Evolutionary conservation across 2,888 invertebrate species (phyloP).

Genomic region (Pseudococcus jackbeardsleyi): DNA sequence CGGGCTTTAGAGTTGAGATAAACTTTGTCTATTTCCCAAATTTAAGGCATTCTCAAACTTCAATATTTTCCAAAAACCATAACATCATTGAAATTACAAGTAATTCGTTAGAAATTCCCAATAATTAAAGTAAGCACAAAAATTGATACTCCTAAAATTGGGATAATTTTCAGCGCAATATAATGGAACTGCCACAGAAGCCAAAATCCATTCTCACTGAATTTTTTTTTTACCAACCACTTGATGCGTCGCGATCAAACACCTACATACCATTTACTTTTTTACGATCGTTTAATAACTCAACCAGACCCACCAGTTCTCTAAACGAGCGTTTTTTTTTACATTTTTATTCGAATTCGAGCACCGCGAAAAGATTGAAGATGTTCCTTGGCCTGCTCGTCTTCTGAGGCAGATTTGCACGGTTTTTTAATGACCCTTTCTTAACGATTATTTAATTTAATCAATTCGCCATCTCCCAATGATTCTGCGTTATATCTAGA

Average conservation of each 20-base stretch:
- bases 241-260: not conserved
- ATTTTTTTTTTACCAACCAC: not conserved
- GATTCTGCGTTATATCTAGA: not conserved
- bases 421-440: not conserved
- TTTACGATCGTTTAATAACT: slow-evolving; percentile 52
- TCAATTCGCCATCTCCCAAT: not conserved
- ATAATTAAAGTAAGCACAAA: too few species aligned
- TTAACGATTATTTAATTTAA: not conserved
- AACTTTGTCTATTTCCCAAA: too few species aligned
- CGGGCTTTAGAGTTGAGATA: too few species aligned
- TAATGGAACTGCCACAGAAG: too few species aligned
- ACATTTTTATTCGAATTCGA: not conserved
- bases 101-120: too few species aligned
- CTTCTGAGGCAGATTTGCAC: not conserved
- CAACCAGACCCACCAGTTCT: slow-evolving; percentile 56
- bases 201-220: too few species aligned
- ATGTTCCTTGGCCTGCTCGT: not conserved
- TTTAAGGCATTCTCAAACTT: not conserved
- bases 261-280: slow-evolving; percentile 52
- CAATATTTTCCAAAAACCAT: not conserved
- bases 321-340: slow-evolving; percentile 9
- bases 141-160: not conserved
- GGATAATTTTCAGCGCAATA: not conserved
- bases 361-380: not conserved
- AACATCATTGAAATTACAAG: too few species aligned